A percentile compares a stretch with the other conserved stretches of the same genome.
Evolutionary conservation across 1,140 invertebrate genomes (phyloP).

Genomic region (Drosophila trapezifrons): DNA sequence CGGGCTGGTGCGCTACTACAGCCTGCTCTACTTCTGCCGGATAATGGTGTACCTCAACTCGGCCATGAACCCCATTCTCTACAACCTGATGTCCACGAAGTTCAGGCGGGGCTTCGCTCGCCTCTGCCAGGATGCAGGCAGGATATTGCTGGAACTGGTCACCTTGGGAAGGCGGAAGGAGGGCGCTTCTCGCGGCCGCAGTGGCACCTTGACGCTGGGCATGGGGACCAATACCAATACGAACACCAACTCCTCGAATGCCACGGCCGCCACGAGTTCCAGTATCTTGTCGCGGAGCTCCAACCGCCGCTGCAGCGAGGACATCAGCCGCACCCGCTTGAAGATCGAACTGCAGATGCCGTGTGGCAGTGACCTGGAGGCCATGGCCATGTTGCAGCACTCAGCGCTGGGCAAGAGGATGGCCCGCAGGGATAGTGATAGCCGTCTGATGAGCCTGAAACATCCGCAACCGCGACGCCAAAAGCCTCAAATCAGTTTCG

Average conservation of each 20-base stretch:
- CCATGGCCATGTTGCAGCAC: slow-evolving; percentile 75
- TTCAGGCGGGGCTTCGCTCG: slow-evolving; percentile 92
- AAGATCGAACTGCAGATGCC: slow-evolving; percentile 79
- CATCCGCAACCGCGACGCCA: slow-evolving; percentile 38
- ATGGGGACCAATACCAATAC: slow-evolving; percentile 60
- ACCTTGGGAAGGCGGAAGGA: slow-evolving; percentile 50
- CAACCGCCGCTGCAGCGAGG: slow-evolving; percentile 75
- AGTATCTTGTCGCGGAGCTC: slow-evolving; percentile 77
- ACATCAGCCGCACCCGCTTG: slow-evolving; percentile 65
- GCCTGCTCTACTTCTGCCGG: slow-evolving; percentile 92
- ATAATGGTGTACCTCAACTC: slow-evolving; percentile 95
- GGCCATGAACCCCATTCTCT: slow-evolving; percentile 95
- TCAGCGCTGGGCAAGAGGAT: slow-evolving; percentile 32
- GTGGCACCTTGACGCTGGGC: slow-evolving; percentile 60
- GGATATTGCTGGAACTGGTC: slow-evolving; percentile 63
- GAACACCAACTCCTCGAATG: slow-evolving; percentile 70
- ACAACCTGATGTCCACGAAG: slow-evolving; percentile 96
- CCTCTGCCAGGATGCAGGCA: slow-evolving; percentile 85
- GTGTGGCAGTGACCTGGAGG: slow-evolving; percentile 67
- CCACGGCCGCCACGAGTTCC: slow-evolving; percentile 67
- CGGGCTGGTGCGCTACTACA: slow-evolving; percentile 92
- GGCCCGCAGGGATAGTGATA: slow-evolving; percentile 56
- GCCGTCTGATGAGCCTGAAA: slow-evolving; percentile 29
- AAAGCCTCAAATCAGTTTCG: slow-evolving; percentile 77
- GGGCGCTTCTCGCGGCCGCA: slow-evolving; percentile 44